These are phyloP conservation scores for Amphibalanus amphitrite DNA, from an alignment of 1,140 invertebrate species.

Conservation along the genomic window DNA sequence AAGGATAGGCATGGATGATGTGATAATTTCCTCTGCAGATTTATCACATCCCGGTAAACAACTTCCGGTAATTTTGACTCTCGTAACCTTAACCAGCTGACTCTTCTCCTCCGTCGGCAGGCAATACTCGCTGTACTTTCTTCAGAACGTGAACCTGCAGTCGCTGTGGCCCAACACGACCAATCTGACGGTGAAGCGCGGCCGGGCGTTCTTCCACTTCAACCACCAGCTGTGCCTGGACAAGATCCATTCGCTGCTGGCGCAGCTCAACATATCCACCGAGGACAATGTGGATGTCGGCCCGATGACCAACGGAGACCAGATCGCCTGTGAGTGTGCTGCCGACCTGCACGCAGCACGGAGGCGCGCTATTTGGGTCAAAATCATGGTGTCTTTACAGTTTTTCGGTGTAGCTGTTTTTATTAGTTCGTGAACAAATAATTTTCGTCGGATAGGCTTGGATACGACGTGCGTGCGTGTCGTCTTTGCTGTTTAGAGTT, in stretches of 20 bases:
- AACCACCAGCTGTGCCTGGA: slow-evolving; percentile 81
- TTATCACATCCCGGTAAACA: too few relatives aligned
- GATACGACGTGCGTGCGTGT: too few relatives aligned
- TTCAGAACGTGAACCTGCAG: slow-evolving; percentile 84
- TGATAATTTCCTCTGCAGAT: too few relatives aligned
- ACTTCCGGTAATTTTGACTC: too few relatives aligned
- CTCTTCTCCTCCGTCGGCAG: not conserved
- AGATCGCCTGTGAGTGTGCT: slow-evolving; percentile 61
- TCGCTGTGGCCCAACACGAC: slow-evolving; percentile 55
- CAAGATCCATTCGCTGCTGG: slow-evolving; percentile 22
- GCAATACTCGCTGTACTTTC: slow-evolving; percentile 42
- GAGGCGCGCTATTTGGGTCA: too few relatives aligned
- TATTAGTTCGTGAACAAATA: too few relatives aligned
- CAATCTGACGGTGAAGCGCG: slow-evolving; percentile 37
- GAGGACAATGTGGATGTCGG: not conserved
- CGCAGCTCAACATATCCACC: not conserved
- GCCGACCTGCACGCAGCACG: too few relatives aligned
- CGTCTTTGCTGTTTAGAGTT: slow-evolving; percentile 1
- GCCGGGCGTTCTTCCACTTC: slow-evolving; percentile 74
- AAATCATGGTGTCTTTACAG: too few relatives aligned
- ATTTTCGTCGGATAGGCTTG: not conserved
- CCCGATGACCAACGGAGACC: slow-evolving; percentile 61
- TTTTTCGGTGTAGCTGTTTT: too few relatives aligned
- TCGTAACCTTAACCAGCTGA: too few relatives aligned
- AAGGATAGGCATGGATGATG: too few relatives aligned